These are phyloP conservation scores for Phymastichus coffea DNA, from an alignment of 1,140 invertebrate species.

Conservation along the genomic window DNA sequence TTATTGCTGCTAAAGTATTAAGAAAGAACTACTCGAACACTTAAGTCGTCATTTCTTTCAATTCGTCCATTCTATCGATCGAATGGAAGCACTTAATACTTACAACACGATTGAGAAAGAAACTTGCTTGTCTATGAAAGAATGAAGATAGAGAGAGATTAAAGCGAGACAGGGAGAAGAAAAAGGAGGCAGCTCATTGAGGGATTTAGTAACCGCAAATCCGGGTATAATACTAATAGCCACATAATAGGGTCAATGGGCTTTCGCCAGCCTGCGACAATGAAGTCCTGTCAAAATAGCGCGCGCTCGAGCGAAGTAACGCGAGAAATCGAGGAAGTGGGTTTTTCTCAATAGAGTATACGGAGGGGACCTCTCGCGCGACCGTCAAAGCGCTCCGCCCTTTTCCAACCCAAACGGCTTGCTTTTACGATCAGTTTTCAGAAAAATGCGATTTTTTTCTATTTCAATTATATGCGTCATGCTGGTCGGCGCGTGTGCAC, in stretches of 20 bases:
- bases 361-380: constrained; percentile 16
- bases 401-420: too few relatives aligned
- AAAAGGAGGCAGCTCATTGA: constrained; percentile 28
- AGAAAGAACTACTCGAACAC: too few relatives aligned
- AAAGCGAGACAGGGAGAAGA: constrained; percentile 24
- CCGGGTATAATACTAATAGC: constrained; percentile 58
- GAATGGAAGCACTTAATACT: too few relatives aligned
- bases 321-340: constrained; percentile 55
- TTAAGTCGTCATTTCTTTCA: too few relatives aligned
- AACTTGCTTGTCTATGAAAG: too few relatives aligned
- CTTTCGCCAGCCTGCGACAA: constrained; percentile 52
- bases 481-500: too few relatives aligned
- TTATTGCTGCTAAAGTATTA: too few relatives aligned
- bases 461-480: too few relatives aligned
- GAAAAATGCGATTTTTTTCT: constrained; percentile 50
- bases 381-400: constrained; percentile 25
- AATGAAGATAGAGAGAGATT: too few relatives aligned
- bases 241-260: constrained; percentile 57
- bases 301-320: constrained; percentile 39
- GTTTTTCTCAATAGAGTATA: constrained; percentile 43
- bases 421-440: constrained; percentile 46
- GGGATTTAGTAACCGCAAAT: constrained; percentile 50
- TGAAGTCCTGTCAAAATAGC: constrained; percentile 58
- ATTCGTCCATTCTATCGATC: too few relatives aligned
- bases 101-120: too few relatives aligned